Conservation (phyloP, 2,888 invertebrate species). For the Ochropleura leucogaster region DNA sequence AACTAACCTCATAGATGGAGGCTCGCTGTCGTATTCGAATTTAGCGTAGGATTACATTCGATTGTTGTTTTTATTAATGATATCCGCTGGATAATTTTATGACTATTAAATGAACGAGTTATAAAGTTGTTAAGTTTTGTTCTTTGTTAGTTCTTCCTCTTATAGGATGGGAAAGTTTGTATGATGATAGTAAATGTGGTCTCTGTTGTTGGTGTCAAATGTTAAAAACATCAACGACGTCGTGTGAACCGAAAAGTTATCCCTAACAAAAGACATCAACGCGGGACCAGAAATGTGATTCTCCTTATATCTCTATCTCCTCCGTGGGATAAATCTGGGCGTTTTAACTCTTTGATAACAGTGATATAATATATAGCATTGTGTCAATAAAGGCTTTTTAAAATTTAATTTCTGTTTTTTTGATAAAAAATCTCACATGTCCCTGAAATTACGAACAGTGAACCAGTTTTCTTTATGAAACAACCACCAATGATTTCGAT, state of each 20-base stretch:
- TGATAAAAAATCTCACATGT: too few species aligned
- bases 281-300: neutral
- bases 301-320: too few species aligned
- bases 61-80: conserved; percentile 44
- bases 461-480: too few species aligned
- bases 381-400: too few species aligned
- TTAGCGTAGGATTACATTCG: conserved; percentile 29
- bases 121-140: conserved; percentile 21
- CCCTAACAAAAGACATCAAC: conserved; percentile 49
- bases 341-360: neutral
- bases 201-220: neutral
- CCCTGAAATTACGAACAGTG: too few species aligned
- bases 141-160: conserved; percentile 26
- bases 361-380: neutral
- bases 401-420: neutral
- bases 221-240: neutral
- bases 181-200: neutral
- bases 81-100: conserved; percentile 35
- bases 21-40: conserved; percentile 12
- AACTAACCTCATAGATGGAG: conserved; percentile 51
- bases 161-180: neutral
- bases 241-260: neutral
- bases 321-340: neutral
- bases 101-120: conserved; percentile 13
- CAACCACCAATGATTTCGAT: too few species aligned